Evolutionary conservation across 2,797 vertebrate genomes (phyloP).

Genomic region (Anomalospiza imberbis): DNA sequence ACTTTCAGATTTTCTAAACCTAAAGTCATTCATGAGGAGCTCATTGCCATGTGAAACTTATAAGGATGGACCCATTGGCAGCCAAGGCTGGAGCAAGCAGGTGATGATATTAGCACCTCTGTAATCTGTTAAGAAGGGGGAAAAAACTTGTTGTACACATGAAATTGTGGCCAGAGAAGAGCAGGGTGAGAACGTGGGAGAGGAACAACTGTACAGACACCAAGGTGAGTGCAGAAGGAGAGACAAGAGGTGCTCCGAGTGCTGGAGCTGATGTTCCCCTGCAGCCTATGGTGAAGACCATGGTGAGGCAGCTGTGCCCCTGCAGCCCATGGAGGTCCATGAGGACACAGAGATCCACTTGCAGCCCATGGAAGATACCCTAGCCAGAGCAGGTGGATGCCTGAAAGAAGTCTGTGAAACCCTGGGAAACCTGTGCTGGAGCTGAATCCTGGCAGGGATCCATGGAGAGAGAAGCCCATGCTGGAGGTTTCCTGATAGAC

Average conservation of each 20-base stretch:
- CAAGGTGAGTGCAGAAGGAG: background rate
- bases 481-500: background rate
- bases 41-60: background rate
- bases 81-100: background rate
- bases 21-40: background rate
- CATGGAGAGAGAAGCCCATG: fast-evolving
- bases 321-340: background rate
- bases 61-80: fast-evolving
- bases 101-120: background rate
- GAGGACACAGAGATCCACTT: background rate
- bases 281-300: background rate
- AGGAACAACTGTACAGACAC: background rate
- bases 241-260: background rate
- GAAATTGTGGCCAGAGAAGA: background rate
- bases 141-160: background rate
- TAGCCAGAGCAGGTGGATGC: background rate
- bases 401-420: background rate
- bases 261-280: background rate
- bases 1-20: background rate
- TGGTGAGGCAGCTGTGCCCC: background rate
- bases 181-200: background rate
- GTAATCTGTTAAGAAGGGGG: background rate
- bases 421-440: background rate
- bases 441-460: background rate
- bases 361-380: background rate